A percentile compares a stretch with the other conserved stretches of the same genome.
Evolutionary conservation across 2,113 vertebrate genomes (phyloP).

Genomic region (Columba janthina): DNA sequence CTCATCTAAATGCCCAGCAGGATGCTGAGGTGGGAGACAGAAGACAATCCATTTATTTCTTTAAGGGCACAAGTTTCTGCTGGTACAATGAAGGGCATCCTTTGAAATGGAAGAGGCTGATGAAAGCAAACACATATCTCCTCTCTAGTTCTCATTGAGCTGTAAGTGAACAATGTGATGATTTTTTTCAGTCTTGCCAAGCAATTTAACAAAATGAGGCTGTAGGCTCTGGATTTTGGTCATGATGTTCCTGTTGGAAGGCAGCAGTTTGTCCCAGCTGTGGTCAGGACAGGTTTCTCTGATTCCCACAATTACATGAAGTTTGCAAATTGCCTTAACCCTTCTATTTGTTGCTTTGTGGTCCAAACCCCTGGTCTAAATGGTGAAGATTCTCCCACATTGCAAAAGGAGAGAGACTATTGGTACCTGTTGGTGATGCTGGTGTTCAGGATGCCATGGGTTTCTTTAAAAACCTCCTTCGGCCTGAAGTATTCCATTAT

Average conservation of each 20-base stretch:
- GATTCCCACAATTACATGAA: neutral
- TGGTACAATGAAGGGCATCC: neutral
- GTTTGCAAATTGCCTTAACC: neutral
- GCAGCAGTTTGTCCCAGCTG: neutral
- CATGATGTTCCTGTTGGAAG: neutral
- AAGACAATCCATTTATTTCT: neutral
- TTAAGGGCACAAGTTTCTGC: neutral
- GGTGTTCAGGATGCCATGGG: neutral
- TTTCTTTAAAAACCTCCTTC: neutral
- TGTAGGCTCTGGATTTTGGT: neutral
- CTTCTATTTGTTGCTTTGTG: neutral
- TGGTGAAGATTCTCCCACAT: neutral
- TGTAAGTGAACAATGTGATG: neutral
- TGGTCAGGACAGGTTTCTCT: neutral
- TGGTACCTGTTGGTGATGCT: no score
- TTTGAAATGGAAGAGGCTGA: neutral
- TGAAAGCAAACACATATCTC: neutral
- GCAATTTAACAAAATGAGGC: neutral
- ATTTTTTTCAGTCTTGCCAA: neutral
- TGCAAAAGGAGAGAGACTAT: rapidly evolving
- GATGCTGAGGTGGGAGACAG: neutral
- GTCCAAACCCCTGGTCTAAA: neutral
- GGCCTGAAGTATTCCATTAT: neutral
- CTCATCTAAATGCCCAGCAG: neutral
- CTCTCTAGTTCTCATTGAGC: neutral